Conservation (phyloP, 1,140 invertebrate genomes). For the Arion vulgaris region DNA sequence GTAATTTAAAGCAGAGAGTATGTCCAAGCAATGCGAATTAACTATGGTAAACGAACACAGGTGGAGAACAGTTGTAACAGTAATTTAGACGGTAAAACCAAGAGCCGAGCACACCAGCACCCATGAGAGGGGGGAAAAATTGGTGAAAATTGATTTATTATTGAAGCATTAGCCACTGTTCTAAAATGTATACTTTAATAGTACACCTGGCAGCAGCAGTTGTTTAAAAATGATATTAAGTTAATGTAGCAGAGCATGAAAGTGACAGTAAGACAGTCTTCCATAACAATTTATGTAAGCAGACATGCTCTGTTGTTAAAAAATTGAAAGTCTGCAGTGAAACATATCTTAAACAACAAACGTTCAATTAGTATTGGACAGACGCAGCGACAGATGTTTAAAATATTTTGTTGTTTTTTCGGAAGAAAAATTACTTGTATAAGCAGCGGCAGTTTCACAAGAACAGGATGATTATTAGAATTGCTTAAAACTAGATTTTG, state of each 20-base stretch:
- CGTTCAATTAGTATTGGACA: too few relatives aligned
- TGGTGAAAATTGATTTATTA: background rate
- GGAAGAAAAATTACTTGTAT: background rate
- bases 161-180: background rate
- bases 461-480: background rate
- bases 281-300: too few relatives aligned
- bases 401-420: background rate
- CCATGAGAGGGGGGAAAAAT: conserved; percentile 11
- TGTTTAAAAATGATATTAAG: background rate
- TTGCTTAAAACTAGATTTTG: background rate
- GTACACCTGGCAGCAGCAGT: background rate
- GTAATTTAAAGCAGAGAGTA: conserved; percentile 14
- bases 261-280: too few relatives aligned
- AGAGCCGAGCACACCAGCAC: conserved; percentile 37
- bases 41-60: conserved; percentile 3
- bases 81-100: conserved; percentile 20
- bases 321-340: too few relatives aligned
- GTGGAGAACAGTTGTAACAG: conserved; percentile 4
- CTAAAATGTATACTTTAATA: background rate
- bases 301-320: too few relatives aligned
- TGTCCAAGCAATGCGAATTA: conserved; percentile 2
- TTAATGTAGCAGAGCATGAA: too few relatives aligned
- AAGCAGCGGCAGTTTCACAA: background rate
- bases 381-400: too few relatives aligned
- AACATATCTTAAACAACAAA: too few relatives aligned